A percentile compares a stretch with the other conserved stretches of the same genome.
These are phyloP conservation scores for Grammomys dolichurus DNA, from an alignment of 2,113 vertebrate genomes.

Conservation along the genomic window DNA sequence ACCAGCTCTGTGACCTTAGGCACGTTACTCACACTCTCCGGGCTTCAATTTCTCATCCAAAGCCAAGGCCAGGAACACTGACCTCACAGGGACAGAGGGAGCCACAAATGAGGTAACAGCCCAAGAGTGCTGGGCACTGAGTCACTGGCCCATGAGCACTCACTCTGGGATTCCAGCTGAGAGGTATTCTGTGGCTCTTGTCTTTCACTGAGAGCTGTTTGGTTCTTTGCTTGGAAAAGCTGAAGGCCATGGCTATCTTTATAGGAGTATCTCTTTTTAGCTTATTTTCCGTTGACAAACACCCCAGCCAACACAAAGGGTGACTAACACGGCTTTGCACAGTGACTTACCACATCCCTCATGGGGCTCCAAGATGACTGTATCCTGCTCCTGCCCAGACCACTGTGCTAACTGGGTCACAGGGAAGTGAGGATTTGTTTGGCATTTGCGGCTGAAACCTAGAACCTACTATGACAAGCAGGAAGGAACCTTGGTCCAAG, in stretches of 20 bases:
- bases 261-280: conserved; percentile 41
- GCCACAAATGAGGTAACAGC: background rate
- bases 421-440: background rate
- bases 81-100: background rate
- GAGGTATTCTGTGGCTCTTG: background rate
- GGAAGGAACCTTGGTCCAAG: no score
- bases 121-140: background rate
- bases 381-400: background rate
- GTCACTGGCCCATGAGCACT: background rate
- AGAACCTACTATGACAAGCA: background rate
- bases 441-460: background rate
- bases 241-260: conserved; percentile 1
- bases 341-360: background rate
- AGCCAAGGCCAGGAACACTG: background rate
- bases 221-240: conserved; percentile 40
- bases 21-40: background rate
- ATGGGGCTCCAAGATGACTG: background rate
- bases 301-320: background rate
- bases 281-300: conserved; percentile 1
- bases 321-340: background rate
- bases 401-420: background rate
- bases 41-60: background rate
- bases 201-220: background rate
- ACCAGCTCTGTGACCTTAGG: conserved; percentile 13
- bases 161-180: background rate